Conservation (phyloP, 2,797 vertebrate genomes). For the Chrysolophus pictus region DNA sequence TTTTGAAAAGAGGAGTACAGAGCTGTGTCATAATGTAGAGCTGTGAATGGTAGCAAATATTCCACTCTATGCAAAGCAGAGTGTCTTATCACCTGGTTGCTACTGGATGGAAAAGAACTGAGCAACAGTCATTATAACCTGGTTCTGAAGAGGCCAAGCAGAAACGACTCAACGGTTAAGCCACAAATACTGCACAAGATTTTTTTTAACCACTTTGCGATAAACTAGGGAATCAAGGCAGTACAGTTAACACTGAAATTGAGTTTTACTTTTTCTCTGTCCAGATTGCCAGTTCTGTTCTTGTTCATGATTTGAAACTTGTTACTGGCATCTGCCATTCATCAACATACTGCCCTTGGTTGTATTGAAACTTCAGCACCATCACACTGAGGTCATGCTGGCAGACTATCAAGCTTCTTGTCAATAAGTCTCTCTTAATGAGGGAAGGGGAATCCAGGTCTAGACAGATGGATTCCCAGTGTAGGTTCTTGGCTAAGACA, state of each 20-base stretch:
- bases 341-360: not conserved
- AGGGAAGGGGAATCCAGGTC: not conserved
- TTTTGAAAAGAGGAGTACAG: not conserved
- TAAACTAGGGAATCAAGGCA: not conserved
- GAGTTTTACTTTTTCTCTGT: not conserved
- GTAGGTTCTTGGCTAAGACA: not conserved
- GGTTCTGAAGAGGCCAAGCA: not conserved
- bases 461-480: not conserved
- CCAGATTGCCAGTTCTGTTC: not conserved
- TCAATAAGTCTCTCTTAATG: not conserved
- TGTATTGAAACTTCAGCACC: not conserved
- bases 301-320: not conserved
- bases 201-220: not conserved
- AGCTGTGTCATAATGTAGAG: not conserved
- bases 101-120: not conserved
- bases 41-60: not conserved
- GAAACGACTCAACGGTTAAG: not conserved
- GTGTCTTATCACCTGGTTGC: not conserved
- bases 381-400: not conserved
- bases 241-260: not conserved
- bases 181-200: not conserved
- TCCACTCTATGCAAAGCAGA: not conserved
- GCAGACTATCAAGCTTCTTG: not conserved
- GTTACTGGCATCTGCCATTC: not conserved
- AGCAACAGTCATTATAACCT: not conserved